A percentile compares a stretch with the other conserved stretches of the same genome.
Conservation (phyloP, 2,113 vertebrate species). For the Psephotus haematonotus region DNA sequence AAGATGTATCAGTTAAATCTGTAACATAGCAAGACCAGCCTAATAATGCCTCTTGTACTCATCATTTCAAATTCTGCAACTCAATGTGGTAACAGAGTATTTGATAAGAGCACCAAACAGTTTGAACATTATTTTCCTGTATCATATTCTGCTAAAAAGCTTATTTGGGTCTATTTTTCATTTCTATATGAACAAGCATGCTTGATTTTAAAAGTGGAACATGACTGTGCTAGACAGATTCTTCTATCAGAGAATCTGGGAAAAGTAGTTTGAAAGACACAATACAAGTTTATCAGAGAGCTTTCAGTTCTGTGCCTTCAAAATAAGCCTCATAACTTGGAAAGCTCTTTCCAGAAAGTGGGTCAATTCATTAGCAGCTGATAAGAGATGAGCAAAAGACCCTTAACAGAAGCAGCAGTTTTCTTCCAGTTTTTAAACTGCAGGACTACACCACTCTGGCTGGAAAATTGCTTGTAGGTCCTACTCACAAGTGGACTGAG, state of each 20-base stretch:
- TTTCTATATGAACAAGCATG: background rate
- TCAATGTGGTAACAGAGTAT: background rate
- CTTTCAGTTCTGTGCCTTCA: background rate
- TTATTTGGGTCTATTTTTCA: background rate
- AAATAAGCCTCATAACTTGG: background rate
- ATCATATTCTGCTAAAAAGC: background rate
- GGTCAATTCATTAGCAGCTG: background rate
- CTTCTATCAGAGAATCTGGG: background rate
- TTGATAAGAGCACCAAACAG: background rate
- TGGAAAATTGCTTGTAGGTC: background rate
- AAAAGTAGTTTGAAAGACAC: background rate
- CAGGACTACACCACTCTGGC: background rate
- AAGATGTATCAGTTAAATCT: background rate
- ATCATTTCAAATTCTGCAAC: background rate
- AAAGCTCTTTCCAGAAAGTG: background rate
- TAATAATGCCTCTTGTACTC: background rate
- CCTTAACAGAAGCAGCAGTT: background rate
- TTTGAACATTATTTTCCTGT: background rate
- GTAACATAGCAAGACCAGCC: background rate
- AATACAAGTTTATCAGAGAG: background rate
- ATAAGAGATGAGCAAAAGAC: background rate
- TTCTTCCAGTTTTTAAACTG: background rate
- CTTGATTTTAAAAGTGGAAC: background rate
- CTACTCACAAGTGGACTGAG: background rate
- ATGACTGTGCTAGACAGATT: background rate